Percentiles rank a stretch among this genome's conserved stretches.
Evolutionary conservation across 64 coral and sea anemone species (phyloP).

Genomic region (Stylophora pistillata): DNA sequence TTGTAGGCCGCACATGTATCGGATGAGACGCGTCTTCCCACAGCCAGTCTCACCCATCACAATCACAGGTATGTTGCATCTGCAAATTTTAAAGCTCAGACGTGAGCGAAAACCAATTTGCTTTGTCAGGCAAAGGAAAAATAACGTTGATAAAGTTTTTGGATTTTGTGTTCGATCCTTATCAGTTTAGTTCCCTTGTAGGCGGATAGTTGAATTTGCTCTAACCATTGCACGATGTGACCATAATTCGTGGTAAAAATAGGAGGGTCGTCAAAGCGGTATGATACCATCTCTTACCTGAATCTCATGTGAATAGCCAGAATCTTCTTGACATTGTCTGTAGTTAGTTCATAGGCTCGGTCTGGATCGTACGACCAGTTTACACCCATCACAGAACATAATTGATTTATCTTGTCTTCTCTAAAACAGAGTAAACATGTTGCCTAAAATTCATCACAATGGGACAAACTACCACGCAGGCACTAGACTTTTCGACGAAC

Average conservation of each 20-base stretch:
- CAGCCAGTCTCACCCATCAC: slow-evolving; percentile 74
- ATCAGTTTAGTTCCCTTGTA: too few species aligned
- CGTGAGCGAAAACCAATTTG: not conserved
- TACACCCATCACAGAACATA: slow-evolving; percentile 61
- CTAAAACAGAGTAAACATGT: not conserved
- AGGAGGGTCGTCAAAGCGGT: not conserved
- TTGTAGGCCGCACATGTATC: slow-evolving; percentile 63
- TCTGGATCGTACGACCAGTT: slow-evolving; percentile 51
- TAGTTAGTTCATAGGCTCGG: slow-evolving; percentile 59
- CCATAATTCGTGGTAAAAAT: too few species aligned
- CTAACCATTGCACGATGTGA: too few species aligned
- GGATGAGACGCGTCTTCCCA: slow-evolving; percentile 59
- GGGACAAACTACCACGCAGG: too few species aligned
- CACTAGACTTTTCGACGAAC: too few species aligned
- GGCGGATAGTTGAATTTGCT: too few species aligned
- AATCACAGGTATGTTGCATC: slow-evolving; percentile 60
- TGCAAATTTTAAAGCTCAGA: not conserved
- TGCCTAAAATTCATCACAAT: not conserved
- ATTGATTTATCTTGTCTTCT: slow-evolving; percentile 36
- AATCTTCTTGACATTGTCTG: slow-evolving; percentile 78
- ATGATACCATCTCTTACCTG: not conserved
- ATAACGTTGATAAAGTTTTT: too few species aligned
- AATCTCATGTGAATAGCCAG: slow-evolving; percentile 81
- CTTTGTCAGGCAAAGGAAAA: not conserved
- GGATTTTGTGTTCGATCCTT: too few species aligned